Evolutionary conservation across 2,113 vertebrate species (phyloP), one percentile per base, ranked within the genome.

Genomic region (Pangasianodon gigas): DNA sequence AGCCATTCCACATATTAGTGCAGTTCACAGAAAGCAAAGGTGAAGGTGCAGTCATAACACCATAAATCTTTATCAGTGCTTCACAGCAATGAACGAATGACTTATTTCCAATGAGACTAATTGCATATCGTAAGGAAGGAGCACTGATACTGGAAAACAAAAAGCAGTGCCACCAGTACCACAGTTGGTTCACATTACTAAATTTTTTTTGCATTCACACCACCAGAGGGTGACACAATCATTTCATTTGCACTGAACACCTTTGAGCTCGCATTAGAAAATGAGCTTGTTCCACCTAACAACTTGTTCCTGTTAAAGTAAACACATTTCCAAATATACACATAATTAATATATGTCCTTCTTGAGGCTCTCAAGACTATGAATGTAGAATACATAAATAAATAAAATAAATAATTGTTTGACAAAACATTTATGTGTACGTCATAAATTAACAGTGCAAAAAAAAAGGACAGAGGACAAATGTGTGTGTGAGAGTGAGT

Each of bases 211-310:
- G 67, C 18, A 87, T 26, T 83, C 54, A 1, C 71, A 85, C 74
- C 91, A 88, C 86, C 80, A 90, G 89, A 44, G 91, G 91, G 88
- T 54, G 82, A 75, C 82, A 85, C 24, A 81, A 41, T 67, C 74
- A 54, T 21, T 26, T 62, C 58, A 46, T 51, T 83, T 90, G 81
- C 69, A 52, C n/a, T 32, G 13, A 85, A 88, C 18, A 56, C 46
- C 26, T 77, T 85, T 13, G 16, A 86, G 74, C 13, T 41, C 7
- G 2, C 46, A 2, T 84, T 65, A 77, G 41, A 86, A 89, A 85
- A 80, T 14, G 13, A 85, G 8, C 24, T 8, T 81, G 16, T 67
- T 82, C 16, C 46, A 67, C 26, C 16, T n/a, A 67, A 69, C 71
- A 69, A 56, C 84, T 74, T 79, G 32, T 77, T 80, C 19, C 71